phyloP scores from a whole-genome alignment of 2,113 vertebrate species.

The Tragelaphus strepsiceros region DNA sequence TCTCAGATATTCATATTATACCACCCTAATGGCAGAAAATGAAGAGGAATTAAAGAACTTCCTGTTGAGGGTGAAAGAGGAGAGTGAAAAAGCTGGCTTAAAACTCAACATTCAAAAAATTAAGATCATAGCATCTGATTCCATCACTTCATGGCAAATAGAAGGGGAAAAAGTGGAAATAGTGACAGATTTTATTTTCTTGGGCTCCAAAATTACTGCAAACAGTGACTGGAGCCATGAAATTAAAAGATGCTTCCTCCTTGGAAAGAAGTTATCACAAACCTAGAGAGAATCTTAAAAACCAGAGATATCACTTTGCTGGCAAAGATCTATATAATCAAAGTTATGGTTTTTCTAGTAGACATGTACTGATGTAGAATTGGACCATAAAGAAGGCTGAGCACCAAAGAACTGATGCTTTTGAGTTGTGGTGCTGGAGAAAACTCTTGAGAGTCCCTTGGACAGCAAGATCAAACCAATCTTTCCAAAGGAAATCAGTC shows the following conservation, averaged over 20 bases:
- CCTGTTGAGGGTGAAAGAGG: neutral
- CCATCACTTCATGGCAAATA: neutral
- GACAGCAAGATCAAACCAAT: neutral
- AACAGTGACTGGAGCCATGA: neutral
- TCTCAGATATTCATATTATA: neutral
- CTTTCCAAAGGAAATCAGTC: neutral
- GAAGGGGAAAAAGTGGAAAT: neutral
- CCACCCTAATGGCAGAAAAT: neutral
- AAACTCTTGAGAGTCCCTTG: neutral
- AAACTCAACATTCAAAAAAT: neutral
- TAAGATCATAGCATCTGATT: neutral
- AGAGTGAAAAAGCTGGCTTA: neutral
- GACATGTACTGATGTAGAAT: neutral
- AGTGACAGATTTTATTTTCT: neutral
- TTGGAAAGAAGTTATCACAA: neutral
- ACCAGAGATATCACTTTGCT: neutral
- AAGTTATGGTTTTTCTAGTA: neutral
- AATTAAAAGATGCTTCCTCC: neutral
- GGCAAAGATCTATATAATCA: neutral
- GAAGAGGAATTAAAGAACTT: neutral
- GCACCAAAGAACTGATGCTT: neutral
- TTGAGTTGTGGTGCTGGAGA: neutral
- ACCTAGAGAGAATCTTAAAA: neutral
- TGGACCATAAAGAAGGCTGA: neutral
- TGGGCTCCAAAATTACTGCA: neutral